phyloP scores from a whole-genome alignment of 2,797 vertebrate species.

The Mormyrops attenuatus region DNA sequence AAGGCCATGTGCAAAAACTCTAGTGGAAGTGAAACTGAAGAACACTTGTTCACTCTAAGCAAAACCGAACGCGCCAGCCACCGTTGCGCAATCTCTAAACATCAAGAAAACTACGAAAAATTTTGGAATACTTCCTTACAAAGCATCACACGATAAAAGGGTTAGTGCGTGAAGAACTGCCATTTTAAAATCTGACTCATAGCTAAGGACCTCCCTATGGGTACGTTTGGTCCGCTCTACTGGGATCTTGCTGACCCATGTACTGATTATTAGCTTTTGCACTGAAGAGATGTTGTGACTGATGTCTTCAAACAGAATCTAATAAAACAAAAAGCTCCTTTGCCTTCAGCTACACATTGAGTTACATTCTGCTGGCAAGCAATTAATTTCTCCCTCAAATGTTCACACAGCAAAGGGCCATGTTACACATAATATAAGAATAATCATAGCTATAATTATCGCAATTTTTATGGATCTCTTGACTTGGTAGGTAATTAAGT shows the following conservation, averaged over 20 bases:
- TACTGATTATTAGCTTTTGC: neutral
- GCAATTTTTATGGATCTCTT: neutral
- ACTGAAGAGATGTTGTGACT: neutral
- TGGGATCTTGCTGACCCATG: neutral
- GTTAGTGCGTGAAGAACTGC: neutral
- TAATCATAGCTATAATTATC: neutral
- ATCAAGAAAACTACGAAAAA: neutral
- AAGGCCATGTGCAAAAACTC: neutral
- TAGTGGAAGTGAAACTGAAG: neutral
- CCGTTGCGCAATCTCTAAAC: neutral
- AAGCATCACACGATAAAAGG: neutral
- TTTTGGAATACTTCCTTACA: neutral
- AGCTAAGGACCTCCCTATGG: neutral
- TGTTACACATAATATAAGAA: constrained; percentile 4
- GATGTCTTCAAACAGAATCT: neutral
- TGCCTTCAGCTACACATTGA: neutral
- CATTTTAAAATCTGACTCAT: neutral
- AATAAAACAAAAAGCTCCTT: neutral
- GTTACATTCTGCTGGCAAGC: neutral
- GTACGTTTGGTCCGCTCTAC: neutral
- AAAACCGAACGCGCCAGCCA: neutral
- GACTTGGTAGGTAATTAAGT: neutral
- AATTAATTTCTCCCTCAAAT: neutral
- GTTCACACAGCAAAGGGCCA: neutral
- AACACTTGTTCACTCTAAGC: neutral